phyloP scores from a whole-genome alignment of 1,140 invertebrate species.

The Drosophila tropicalis region DNA sequence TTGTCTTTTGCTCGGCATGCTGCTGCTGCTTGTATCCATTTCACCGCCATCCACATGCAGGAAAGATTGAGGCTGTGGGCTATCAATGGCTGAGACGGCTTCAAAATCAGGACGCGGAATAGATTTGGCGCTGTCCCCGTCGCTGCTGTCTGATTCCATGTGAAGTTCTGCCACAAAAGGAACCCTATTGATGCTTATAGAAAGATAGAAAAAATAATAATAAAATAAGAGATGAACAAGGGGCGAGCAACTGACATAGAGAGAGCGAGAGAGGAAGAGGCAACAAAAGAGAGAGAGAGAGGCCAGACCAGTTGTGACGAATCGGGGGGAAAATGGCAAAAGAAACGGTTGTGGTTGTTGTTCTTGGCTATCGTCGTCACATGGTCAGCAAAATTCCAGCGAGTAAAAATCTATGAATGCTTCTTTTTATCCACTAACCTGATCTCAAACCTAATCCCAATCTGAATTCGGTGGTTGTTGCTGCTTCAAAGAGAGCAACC shows the following conservation, averaged over 20 bases:
- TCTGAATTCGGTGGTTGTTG: background rate
- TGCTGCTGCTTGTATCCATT: conserved; percentile 39
- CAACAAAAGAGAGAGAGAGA: background rate
- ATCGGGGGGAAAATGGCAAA: conserved; percentile 5
- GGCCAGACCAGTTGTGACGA: conserved; percentile 1
- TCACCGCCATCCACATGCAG: conserved; percentile 27
- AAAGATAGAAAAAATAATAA: background rate
- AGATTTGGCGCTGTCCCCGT: conserved; percentile 70
- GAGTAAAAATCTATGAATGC: background rate
- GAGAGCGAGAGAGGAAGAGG: too few species aligned
- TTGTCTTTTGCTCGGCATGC: conserved; percentile 48
- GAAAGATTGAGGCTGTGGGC: conserved; percentile 51
- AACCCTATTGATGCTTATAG: conserved; percentile 6
- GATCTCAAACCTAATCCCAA: background rate
- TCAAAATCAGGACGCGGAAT: conserved; percentile 76
- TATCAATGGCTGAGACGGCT: conserved; percentile 66
- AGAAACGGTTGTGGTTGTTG: conserved; percentile 7
- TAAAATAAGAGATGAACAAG: background rate
- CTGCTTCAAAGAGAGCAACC: background rate
- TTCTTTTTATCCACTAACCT: background rate
- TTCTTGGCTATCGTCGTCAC: background rate
- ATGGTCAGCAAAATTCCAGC: background rate
- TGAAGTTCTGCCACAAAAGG: conserved; percentile 17
- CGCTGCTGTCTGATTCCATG: conserved; percentile 65
- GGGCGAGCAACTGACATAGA: background rate